These are phyloP conservation scores for Lampris incognitus DNA, from an alignment of 2,113 vertebrate genomes.

Conservation along the genomic window DNA sequence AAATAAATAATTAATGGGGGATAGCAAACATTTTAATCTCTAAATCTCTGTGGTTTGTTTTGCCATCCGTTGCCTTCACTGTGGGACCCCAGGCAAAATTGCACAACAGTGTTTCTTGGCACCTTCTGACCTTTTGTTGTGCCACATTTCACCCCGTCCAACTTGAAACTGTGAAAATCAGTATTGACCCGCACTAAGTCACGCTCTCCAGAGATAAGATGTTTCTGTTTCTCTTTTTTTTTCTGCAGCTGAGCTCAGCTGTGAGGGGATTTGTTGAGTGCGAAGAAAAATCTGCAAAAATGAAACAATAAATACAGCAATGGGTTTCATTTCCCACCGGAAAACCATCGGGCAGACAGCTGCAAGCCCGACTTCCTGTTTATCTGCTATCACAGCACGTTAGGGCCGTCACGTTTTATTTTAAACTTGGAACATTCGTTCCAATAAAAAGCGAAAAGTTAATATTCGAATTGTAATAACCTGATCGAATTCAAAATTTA, in stretches of 20 bases:
- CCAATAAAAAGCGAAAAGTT: too few species aligned
- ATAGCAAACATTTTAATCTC: constrained; percentile 16
- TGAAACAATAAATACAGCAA: constrained; percentile 50
- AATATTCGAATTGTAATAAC: too few species aligned
- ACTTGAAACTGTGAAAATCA: constrained; percentile 50
- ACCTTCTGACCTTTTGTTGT: constrained; percentile 40
- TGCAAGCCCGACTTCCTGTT: constrained; percentile 43
- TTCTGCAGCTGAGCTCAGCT: constrained; percentile 40
- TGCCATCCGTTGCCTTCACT: not conserved
- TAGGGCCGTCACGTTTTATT: too few species aligned
- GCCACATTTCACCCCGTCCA: constrained; percentile 10
- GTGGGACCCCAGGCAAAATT: constrained; percentile 13
- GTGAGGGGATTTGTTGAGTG: constrained; percentile 41
- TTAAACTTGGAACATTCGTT: too few species aligned
- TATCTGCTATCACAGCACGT: constrained; percentile 55
- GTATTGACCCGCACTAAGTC: constrained; percentile 60
- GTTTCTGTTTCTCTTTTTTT: constrained; percentile 32
- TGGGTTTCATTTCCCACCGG: constrained; percentile 60
- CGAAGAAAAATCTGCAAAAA: constrained; percentile 42
- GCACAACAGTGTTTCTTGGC: not conserved
- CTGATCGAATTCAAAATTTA: too few species aligned
- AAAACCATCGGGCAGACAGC: constrained; percentile 52
- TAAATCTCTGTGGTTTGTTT: constrained; percentile 16
- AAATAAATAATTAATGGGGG: not conserved
- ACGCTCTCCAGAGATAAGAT: constrained; percentile 49